These are phyloP conservation scores for Balearica regulorum DNA, from an alignment of 2,797 vertebrate species.

Conservation along the genomic window DNA sequence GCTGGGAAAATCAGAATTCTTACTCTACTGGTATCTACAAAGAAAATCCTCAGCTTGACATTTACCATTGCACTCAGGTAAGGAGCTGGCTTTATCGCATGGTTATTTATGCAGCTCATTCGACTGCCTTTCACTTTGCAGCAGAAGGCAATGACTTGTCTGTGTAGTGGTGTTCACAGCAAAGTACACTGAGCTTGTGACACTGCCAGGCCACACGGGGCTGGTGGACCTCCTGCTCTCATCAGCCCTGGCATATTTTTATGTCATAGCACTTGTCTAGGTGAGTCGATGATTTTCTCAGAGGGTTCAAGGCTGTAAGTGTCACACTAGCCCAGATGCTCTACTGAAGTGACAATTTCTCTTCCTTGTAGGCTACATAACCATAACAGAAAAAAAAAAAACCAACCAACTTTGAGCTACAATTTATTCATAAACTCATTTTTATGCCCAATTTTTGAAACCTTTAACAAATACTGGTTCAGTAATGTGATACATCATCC, in stretches of 20 bases:
- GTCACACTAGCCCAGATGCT: not conserved
- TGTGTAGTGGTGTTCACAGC: not conserved
- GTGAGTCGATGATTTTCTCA: not conserved
- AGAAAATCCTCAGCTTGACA: not conserved
- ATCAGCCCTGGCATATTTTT: not conserved
- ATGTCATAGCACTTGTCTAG: not conserved
- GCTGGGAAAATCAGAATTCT: not conserved
- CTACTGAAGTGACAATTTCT: not conserved
- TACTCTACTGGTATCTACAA: not conserved
- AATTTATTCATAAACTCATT: not conserved
- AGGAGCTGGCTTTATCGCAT: not conserved
- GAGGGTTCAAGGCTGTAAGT: not conserved
- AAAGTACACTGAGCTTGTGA: not conserved
- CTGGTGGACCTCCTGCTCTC: not conserved
- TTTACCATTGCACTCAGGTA: not conserved
- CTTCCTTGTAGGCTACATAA: not conserved
- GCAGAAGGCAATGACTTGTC: not conserved
- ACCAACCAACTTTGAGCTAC: not conserved
- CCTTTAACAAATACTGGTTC: not conserved
- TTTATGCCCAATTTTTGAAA: not conserved
- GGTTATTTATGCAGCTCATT: not conserved
- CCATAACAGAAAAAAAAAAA: not conserved
- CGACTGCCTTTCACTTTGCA: not conserved
- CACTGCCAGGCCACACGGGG: not conserved
- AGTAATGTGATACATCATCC: not conserved